A percentile compares a stretch with the other conserved stretches of the same genome.
Evolutionary conservation across 2,888 invertebrate genomes (phyloP).

Genomic region (Gymnoscelis rufifasciata): DNA sequence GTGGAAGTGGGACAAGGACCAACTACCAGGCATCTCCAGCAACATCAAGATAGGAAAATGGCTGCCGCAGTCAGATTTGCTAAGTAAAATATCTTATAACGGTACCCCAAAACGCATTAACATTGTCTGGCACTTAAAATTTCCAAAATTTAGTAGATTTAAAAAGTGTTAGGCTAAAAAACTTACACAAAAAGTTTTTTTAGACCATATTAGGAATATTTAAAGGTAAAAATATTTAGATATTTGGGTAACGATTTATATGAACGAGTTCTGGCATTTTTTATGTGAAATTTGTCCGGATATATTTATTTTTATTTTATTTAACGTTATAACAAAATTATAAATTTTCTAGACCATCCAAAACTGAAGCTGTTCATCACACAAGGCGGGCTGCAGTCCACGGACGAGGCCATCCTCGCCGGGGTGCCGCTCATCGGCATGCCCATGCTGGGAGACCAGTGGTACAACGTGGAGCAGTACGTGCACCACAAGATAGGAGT

Average conservation of each 20-base stretch:
- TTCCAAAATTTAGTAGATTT: too few species aligned
- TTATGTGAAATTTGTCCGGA: too few species aligned
- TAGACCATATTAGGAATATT: too few species aligned
- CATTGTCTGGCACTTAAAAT: too few species aligned
- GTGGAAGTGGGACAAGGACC: slow-evolving; percentile 58
- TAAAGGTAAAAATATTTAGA: too few species aligned
- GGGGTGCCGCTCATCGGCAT: slow-evolving; percentile 48
- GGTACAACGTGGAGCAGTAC: slow-evolving; percentile 42
- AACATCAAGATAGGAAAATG: slow-evolving; percentile 58
- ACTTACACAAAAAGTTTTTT: too few species aligned
- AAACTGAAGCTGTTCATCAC: slow-evolving; percentile 58
- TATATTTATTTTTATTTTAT: too few species aligned
- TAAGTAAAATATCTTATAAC: slow-evolving; percentile 37
- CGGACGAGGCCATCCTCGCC: slow-evolving; percentile 52
- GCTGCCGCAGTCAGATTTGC: slow-evolving; percentile 61
- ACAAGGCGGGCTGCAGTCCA: slow-evolving; percentile 56
- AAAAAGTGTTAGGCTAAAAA: too few species aligned
- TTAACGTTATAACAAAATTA: too few species aligned
- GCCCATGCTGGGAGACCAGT: slow-evolving; percentile 53
- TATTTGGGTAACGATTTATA: too few species aligned
- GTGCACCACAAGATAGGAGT: slow-evolving; percentile 39
- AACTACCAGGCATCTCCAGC: slow-evolving; percentile 37
- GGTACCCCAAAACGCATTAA: too few species aligned
- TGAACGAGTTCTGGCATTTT: too few species aligned
- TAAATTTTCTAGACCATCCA: slow-evolving; percentile 45